These are phyloP conservation scores for Cecidostiba fungosa DNA, from an alignment of 2,888 invertebrate species.

Conservation along the genomic window DNA sequence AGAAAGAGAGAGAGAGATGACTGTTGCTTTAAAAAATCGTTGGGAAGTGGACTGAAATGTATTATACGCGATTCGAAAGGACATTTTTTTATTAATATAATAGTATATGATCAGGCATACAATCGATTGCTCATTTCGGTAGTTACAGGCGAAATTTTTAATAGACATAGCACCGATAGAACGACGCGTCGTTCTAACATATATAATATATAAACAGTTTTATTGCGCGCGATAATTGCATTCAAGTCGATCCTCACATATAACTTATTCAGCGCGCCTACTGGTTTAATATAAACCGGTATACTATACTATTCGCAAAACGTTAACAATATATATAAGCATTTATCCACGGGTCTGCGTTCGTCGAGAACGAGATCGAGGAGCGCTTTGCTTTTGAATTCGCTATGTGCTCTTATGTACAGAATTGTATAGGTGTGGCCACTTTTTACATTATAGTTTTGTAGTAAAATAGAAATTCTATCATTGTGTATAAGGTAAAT, in stretches of 20 bases:
- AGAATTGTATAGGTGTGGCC: slow-evolving; percentile 19
- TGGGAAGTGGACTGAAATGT: background rate
- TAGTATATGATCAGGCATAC: background rate
- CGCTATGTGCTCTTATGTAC: slow-evolving; percentile 24
- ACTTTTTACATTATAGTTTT: slow-evolving; percentile 40
- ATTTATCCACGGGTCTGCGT: background rate
- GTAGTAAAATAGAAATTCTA: slow-evolving; percentile 59
- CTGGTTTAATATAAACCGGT: slow-evolving; percentile 75
- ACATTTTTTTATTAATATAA: slow-evolving; percentile 41
- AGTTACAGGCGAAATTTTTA: slow-evolving; percentile 10
- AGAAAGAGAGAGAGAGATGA: no score
- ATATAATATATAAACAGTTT: background rate
- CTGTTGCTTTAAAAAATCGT: no score
- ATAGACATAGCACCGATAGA: slow-evolving; percentile 41
- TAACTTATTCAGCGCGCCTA: slow-evolving; percentile 45
- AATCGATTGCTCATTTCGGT: slow-evolving; percentile 10
- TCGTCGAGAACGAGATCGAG: slow-evolving; percentile 1
- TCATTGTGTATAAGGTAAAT: background rate
- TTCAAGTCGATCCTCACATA: background rate
- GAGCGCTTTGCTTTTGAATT: background rate
- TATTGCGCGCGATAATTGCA: slow-evolving; percentile 16
- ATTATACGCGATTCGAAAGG: background rate
- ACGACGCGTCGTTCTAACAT: background rate
- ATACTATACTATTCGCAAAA: slow-evolving; percentile 8
- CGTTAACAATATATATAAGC: slow-evolving; percentile 20